Conservation (phyloP, 1,140 invertebrate species). For the Neoseiulus cucumeris region DNA sequence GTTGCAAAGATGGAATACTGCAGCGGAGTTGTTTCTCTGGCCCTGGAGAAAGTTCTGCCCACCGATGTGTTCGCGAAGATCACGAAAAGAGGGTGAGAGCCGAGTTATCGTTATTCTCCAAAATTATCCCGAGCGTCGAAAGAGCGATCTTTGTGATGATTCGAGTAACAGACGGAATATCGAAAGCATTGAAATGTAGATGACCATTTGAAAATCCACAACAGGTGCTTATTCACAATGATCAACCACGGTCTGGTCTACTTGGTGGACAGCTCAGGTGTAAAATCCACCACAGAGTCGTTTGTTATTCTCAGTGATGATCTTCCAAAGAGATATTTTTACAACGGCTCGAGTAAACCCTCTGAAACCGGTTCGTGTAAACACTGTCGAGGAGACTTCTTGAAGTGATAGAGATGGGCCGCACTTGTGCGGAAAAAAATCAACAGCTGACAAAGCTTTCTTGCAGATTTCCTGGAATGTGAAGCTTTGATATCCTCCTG, state of each 20-base stretch:
- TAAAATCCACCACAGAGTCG: conserved; percentile 5
- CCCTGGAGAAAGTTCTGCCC: background rate
- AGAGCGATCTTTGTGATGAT: too few relatives aligned
- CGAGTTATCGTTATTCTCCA: background rate
- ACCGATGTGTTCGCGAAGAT: background rate
- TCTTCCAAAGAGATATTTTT: background rate
- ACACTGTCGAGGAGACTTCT: too few relatives aligned
- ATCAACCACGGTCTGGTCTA: conserved; percentile 2
- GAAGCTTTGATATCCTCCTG: background rate
- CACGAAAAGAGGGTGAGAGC: background rate
- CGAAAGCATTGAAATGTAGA: too few relatives aligned
- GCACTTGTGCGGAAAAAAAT: too few relatives aligned
- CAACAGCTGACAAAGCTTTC: too few relatives aligned
- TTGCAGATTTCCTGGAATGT: background rate
- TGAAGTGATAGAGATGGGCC: too few relatives aligned
- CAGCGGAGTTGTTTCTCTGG: background rate
- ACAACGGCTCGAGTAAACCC: background rate
- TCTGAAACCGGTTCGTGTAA: too few relatives aligned
- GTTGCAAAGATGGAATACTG: conserved; percentile 7
- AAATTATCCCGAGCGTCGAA: too few relatives aligned
- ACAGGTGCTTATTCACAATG: background rate
- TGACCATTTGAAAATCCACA: too few relatives aligned
- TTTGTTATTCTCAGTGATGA: conserved; percentile 1
- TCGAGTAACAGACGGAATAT: too few relatives aligned
- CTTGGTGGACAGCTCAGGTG: background rate